Base-by-base conservation (phyloP, 2,888 invertebrate species). In the Argynnis bischoffii region DNA sequence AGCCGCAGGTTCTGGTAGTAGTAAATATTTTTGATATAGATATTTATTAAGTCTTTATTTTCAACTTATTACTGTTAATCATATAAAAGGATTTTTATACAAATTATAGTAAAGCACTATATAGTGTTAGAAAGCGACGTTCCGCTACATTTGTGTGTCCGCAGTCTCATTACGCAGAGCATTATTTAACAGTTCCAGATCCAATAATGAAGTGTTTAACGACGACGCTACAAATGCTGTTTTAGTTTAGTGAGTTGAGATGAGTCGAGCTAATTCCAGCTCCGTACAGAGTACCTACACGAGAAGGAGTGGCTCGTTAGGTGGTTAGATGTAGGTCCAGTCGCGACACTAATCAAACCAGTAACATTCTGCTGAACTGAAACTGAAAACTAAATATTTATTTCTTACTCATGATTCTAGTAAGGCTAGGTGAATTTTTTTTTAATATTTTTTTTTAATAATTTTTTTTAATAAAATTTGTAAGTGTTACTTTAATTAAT, bases 331-430 rank as follows among this genome's bases (percentile, higher is more conserved):
- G 64, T 48, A 47, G 60, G 67, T 67, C 67, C 63, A 53, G 47
- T 54, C 55, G 54, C 56, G 31, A 47, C 57, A 48, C 64, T 64
- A 64, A 63, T 64, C 63, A 55, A 55, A 26, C 57, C 67, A 67
- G 67, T 67, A 67, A 67, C 64, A 67, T 67, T 21, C 67, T 64
- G 54, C 59, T 66, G 66, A 67, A n/a, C n/a, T n/a, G n/a, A n/a
- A n/a, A n/a, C n/a, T n/a, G n/a, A n/a, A n/a, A n/a, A 41, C 8
- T 26, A 26, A 26, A 26, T 4, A 26, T 26, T 26, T 4, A 26
- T 26, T 26, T 26, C 0, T 26, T 26, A 26, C 26, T 26, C 4
- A 26, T 26, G 26, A 26, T 26, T 26, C 4, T 26, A 26, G 26
- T 5, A 26, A 26, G 26, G 26, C 4, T 26, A 5, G 26, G 26